Evolutionary conservation across 2,888 invertebrate genomes (phyloP).

Genomic region (Adelognathus sp.): DNA sequence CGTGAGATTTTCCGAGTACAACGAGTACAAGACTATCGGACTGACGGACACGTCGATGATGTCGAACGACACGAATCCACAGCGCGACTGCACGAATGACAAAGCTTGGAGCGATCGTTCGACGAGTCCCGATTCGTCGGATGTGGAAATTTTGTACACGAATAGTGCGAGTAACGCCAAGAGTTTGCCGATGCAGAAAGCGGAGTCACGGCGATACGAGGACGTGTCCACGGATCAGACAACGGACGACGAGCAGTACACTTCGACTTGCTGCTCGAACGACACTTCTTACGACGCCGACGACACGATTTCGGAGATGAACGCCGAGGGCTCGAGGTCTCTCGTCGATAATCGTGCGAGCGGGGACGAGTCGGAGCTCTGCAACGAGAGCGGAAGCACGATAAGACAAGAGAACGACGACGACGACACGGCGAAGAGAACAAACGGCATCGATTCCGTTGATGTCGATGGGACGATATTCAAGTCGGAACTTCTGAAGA

Average conservation of each 20-base stretch:
- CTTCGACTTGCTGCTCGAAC: conserved; percentile 43
- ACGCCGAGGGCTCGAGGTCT: conserved; percentile 33
- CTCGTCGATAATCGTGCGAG: conserved; percentile 36
- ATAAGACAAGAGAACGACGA: conserved; percentile 59
- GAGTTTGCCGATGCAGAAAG: background rate
- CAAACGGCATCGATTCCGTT: conserved; percentile 77
- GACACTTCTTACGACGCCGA: conserved; percentile 60
- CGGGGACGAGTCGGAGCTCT: conserved; percentile 42
- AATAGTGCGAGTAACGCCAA: background rate
- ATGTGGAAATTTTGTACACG: conserved; percentile 62
- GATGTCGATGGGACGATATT: conserved; percentile 82
- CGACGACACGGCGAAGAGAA: conserved; percentile 65
- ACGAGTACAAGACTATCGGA: conserved; percentile 77
- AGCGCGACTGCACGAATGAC: conserved; percentile 64
- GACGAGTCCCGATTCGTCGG: conserved; percentile 71
- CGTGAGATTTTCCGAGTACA: conserved; percentile 78
- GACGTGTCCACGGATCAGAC: conserved; percentile 60
- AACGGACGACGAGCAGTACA: conserved; percentile 59
- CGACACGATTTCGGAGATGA: conserved; percentile 49
- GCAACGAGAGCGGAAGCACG: conserved; percentile 44
- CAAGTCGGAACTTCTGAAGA: conserved; percentile 84
- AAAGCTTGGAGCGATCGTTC: conserved; percentile 75
- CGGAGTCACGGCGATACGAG: background rate
- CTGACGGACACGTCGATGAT: conserved; percentile 74
- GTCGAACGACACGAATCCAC: conserved; percentile 68